Conservation (phyloP, 2,797 vertebrate genomes). For the Cryptoblepharus egeriae region DNA sequence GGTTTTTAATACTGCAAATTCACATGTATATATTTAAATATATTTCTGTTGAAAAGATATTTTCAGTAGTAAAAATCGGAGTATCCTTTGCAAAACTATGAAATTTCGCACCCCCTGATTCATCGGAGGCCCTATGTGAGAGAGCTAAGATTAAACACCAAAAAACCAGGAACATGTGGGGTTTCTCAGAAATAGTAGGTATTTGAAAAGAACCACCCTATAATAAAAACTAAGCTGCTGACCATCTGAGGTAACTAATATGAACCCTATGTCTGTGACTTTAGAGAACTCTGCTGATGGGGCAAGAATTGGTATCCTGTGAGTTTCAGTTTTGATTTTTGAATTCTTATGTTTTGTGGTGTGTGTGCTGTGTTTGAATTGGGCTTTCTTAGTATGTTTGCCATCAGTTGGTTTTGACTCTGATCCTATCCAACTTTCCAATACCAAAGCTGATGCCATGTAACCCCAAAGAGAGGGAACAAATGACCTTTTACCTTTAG, state of each 20-base stretch:
- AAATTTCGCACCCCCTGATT: no score
- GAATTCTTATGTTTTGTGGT: neutral
- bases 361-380: neutral
- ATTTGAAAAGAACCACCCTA: neutral
- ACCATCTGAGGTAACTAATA: neutral
- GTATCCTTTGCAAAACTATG: neutral
- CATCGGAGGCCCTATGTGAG: no score
- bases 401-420: neutral
- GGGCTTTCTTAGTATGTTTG: neutral
- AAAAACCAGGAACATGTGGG: neutral
- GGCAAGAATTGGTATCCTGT: neutral
- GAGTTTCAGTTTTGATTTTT: conserved; percentile 12
- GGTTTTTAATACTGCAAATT: neutral
- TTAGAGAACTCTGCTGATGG: neutral
- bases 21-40: neutral
- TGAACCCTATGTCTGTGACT: neutral
- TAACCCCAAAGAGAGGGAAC: no score
- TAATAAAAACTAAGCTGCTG: neutral
- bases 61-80: no score
- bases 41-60: neutral
- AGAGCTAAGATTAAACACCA: neutral
- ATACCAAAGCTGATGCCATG: no score
- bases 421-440: no score
- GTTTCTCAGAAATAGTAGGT: neutral
- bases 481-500: no score